Conservation (phyloP, 2,888 invertebrate species). For the Boloria selene region DNA sequence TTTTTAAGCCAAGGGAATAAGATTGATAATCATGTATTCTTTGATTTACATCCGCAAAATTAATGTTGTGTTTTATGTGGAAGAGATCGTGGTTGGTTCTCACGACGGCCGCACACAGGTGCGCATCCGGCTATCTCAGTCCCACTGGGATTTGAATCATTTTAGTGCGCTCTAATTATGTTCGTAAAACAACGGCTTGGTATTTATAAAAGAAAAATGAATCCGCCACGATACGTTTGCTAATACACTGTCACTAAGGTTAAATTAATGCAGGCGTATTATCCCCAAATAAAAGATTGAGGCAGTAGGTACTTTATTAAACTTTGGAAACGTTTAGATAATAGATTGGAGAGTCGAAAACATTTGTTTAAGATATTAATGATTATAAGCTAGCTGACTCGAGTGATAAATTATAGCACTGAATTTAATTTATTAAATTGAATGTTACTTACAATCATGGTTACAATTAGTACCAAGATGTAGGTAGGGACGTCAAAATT, state of each 20-base stretch:
- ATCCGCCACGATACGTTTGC: constrained; percentile 3
- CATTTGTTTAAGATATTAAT: no score
- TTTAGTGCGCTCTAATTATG: constrained; percentile 63
- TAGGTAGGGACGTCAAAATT: no score
- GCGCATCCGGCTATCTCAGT: constrained; percentile 77
- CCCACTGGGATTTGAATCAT: constrained; percentile 61
- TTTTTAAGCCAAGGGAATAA: constrained; percentile 31
- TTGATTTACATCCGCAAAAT: constrained; percentile 11
- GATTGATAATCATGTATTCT: constrained; percentile 35
- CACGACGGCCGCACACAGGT: constrained; percentile 72
- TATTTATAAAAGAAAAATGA: constrained; percentile 26
- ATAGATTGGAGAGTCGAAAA: no score
- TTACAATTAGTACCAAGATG: no score
- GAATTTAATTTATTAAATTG: no score
- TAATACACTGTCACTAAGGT: not conserved
- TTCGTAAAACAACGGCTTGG: constrained; percentile 52
- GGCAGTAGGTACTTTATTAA: not conserved
- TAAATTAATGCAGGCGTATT: constrained; percentile 4
- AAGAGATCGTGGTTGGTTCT: constrained; percentile 71
- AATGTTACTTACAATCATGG: no score
- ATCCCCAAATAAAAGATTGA: not conserved
- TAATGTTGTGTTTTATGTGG: constrained; percentile 37
- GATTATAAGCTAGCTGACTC: no score
- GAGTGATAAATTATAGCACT: no score
- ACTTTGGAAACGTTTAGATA: no score